Base-by-base conservation (phyloP, 2,113 vertebrate genomes). In the Ranitomeya variabilis region DNA sequence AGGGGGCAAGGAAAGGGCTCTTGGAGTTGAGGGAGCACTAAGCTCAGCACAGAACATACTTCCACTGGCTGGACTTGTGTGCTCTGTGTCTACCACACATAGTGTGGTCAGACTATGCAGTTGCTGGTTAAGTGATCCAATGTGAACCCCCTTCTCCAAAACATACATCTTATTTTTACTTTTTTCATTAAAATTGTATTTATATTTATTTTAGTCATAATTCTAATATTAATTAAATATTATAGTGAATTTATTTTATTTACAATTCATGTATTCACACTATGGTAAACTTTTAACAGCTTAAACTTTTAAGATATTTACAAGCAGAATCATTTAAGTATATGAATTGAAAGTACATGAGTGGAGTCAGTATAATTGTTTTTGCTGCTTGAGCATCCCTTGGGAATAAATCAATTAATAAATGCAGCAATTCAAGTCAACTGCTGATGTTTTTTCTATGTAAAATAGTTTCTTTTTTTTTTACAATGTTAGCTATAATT, bases 391-490 rank as follows among this genome's bases (percentile, higher is more conserved):
- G 62, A 64, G 19, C 52, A 62, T 77, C 85, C 18, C 21, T 12
- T 76, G 37, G 60, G 85, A 45, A 78, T 78, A 86, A 86, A 86
- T 60, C 73, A 86, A 60, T 86, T 77, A 86, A 78, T 62, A 62
- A 31, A 77, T 76, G 18, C 26, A 77, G 84, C 57, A 77, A 77
- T 86, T 23, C 45, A 23, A 62, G 31, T 66, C 64, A 84, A 55
- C 16, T 84, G 26, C 82, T 55, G 82, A 54, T 69, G 82, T 7
- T 3, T 83, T 66, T 83, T 83, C 37, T 66, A 83, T 83, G 60
- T 83, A 83, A 52, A 83, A 64, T 52, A 21, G 74, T 62, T 64
- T 77, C 12, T 19, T 86, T 51, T 86, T 31, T 77, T 31, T 77
- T 62, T 7, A 51, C 12, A 86, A 77, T 86, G 16, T 77, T 64